Evolutionary conservation across 2,888 invertebrate species (phyloP).

Genomic region (Tupiocoris notatus): DNA sequence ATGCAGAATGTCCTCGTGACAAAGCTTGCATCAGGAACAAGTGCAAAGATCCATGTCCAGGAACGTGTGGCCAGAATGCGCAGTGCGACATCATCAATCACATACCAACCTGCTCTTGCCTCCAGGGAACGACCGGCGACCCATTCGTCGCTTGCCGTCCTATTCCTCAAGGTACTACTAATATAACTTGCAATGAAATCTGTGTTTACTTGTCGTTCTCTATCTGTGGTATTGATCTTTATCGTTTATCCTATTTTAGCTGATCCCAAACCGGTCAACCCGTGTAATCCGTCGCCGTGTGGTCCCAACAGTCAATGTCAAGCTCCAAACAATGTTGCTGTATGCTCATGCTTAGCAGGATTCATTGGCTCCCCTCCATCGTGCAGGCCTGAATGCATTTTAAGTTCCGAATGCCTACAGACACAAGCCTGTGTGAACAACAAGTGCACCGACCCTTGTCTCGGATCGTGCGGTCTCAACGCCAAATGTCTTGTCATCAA

Average conservation of each 20-base stretch:
- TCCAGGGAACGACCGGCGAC: constrained; percentile 60
- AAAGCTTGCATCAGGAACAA: constrained; percentile 72
- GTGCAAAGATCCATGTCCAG: constrained; percentile 77
- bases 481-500: constrained; percentile 79
- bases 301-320: constrained; percentile 76
- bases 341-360: constrained; percentile 71
- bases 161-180: constrained; percentile 55
- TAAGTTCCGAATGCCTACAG: constrained; percentile 66
- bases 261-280: constrained; percentile 55
- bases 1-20: constrained; percentile 76
- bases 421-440: constrained; percentile 69
- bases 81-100: constrained; percentile 65
- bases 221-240: neutral
- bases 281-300: constrained; percentile 76
- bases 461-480: constrained; percentile 73
- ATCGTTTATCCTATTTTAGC: constrained; percentile 35
- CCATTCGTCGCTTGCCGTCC: constrained; percentile 59
- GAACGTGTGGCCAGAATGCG: constrained; percentile 71
- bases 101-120: constrained; percentile 61
- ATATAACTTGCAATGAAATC: neutral
- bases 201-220: neutral
- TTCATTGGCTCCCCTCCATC: constrained; percentile 76
- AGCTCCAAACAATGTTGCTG: constrained; percentile 70
- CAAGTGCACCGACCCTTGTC: constrained; percentile 71
- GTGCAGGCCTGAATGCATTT: constrained; percentile 76